Percentiles rank a stretch among this genome's conserved stretches.
These are phyloP conservation scores for Melanotaenia nigrans DNA, from an alignment of 2,797 vertebrate species.

Conservation along the genomic window DNA sequence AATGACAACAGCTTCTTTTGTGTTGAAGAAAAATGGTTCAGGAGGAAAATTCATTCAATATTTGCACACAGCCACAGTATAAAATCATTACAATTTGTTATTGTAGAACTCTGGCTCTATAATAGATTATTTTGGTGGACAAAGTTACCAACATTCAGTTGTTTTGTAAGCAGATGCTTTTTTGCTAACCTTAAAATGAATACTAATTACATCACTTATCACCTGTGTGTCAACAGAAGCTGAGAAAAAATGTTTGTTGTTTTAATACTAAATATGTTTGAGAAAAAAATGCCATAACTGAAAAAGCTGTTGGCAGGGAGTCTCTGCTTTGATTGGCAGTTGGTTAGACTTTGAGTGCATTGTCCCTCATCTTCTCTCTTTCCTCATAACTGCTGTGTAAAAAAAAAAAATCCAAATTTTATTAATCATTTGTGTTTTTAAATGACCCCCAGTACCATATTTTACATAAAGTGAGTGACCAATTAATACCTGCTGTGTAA, in stretches of 20 bases:
- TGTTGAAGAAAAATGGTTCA: not conserved
- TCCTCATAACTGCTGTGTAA: not conserved
- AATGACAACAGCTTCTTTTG: not conserved
- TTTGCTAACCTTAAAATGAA: slow-evolving; percentile 12
- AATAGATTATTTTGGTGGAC: too few species aligned
- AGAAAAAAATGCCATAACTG: not conserved
- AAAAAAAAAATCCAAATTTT: not conserved
- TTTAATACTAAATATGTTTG: not conserved
- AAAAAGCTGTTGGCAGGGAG: not conserved
- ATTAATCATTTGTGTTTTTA: not conserved
- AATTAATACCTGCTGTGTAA: not conserved
- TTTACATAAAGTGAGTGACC: not conserved
- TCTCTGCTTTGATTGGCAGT: not conserved
- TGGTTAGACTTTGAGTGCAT: not conserved
- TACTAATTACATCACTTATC: slow-evolving; percentile 11
- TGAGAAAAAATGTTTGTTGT: too few species aligned
- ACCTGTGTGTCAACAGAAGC: slow-evolving; percentile 5
- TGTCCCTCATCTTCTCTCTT: not conserved
- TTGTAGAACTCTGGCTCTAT: too few species aligned
- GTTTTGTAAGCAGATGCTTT: not conserved
- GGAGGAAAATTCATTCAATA: not conserved
- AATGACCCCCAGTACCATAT: not conserved
- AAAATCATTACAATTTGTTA: too few species aligned
- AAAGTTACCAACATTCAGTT: not conserved
- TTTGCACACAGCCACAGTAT: not conserved